phyloP scores from a whole-genome alignment of 2,113 vertebrate species.

The Spheniscus mendiculus region DNA sequence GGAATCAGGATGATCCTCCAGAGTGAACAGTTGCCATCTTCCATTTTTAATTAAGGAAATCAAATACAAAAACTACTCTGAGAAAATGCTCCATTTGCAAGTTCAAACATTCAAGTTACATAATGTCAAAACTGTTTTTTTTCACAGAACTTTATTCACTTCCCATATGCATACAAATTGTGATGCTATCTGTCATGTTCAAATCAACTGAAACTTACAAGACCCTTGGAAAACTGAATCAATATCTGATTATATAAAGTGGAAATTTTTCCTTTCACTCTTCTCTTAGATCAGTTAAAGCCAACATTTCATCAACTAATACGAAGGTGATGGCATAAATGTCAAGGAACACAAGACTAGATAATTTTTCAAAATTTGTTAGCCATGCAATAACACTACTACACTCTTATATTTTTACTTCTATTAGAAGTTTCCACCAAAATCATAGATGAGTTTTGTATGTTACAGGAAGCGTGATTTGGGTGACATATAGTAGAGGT shows the following conservation, averaged over 20 bases:
- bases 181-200: background rate
- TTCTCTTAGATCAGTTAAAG: background rate
- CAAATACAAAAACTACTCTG: background rate
- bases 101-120: background rate
- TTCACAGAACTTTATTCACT: background rate
- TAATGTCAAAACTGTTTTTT: background rate
- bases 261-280: background rate
- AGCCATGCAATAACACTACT: background rate
- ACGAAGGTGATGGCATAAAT: background rate
- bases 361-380: background rate
- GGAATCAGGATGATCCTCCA: background rate
- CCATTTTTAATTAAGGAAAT: background rate
- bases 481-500: background rate
- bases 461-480: background rate
- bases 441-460: background rate
- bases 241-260: background rate
- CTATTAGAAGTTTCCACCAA: background rate
- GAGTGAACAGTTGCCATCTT: background rate
- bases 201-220: background rate
- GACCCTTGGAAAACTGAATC: background rate
- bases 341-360: background rate
- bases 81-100: background rate
- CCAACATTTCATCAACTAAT: background rate
- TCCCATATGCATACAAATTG: background rate
- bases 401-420: background rate